phyloP scores from a whole-genome alignment of 2,888 invertebrate genomes.

The Xestia sexstrigata region DNA sequence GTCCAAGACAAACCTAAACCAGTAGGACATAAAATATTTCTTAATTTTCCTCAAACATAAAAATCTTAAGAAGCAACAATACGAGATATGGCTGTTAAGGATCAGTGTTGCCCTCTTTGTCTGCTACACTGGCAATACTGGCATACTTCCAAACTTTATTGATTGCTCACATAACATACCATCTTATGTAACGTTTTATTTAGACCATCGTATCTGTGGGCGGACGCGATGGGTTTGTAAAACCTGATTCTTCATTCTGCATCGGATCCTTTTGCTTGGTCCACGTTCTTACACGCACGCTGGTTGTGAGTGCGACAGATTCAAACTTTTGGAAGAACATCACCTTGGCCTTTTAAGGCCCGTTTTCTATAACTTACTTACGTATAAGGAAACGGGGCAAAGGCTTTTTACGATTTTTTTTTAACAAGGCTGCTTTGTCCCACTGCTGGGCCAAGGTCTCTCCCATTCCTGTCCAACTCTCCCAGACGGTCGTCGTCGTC shows the following conservation, averaged over 20 bases:
- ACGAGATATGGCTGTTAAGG: constrained; percentile 48
- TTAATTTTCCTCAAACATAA: constrained; percentile 17
- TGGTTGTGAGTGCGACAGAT: not conserved
- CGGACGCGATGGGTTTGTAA: constrained; percentile 14
- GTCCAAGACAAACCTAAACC: not conserved
- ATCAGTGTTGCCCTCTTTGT: constrained; percentile 55
- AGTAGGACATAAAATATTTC: not conserved
- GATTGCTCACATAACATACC: constrained; percentile 67
- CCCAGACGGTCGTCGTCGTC: too few relatives aligned
- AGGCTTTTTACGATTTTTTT: too few relatives aligned
- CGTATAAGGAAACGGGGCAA: too few relatives aligned
- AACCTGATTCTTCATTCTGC: not conserved
- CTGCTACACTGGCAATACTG: constrained; percentile 58
- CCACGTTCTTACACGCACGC: not conserved
- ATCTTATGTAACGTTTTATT: constrained; percentile 64
- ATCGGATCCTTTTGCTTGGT: not conserved
- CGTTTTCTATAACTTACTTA: too few relatives aligned
- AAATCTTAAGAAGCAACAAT: constrained; percentile 27
- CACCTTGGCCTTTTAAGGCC: too few relatives aligned
- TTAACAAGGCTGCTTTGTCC: too few relatives aligned
- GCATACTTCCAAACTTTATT: constrained; percentile 71
- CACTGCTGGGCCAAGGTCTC: too few relatives aligned
- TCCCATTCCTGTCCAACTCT: too few relatives aligned
- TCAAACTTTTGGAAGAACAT: not conserved
- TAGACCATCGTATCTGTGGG: constrained; percentile 44